Conservation (phyloP, 2,888 invertebrate genomes). For the Caenorhabditis angaria region DNA sequence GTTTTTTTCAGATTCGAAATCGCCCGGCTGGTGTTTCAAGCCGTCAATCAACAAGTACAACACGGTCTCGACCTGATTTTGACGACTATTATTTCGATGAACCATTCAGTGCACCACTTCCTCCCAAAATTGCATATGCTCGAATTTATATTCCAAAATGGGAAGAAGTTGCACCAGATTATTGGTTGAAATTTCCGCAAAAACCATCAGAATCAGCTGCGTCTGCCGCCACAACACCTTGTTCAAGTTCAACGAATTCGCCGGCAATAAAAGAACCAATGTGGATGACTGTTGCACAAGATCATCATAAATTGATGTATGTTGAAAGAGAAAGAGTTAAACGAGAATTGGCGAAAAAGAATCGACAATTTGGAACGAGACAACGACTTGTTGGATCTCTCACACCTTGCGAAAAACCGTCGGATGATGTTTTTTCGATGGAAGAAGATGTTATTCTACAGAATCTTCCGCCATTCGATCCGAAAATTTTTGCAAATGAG, state of each 20-base stretch:
- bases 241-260: neutral
- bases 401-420: neutral
- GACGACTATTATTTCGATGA: constrained; percentile 13
- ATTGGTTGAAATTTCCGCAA: constrained; percentile 9
- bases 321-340: constrained; percentile 22
- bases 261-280: constrained; percentile 6
- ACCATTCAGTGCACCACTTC: neutral
- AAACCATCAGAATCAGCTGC: neutral
- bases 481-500: neutral
- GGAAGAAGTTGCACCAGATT: constrained; percentile 14
- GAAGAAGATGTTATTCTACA: constrained; percentile 1
- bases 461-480: neutral
- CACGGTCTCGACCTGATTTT: neutral
- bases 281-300: constrained; percentile 14
- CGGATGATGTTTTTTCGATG: neutral
- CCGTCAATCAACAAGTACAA: neutral
- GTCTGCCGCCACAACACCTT: neutral
- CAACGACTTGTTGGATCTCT: neutral
- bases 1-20: neutral
- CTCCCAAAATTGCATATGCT: constrained; percentile 12
- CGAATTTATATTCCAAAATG: constrained; percentile 22
- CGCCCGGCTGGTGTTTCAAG: neutral
- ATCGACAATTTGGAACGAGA: constrained; percentile 4
- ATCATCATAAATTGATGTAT: constrained; percentile 30
- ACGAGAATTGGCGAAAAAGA: constrained; percentile 15